These are phyloP conservation scores for Orthochromis malagaraziensis DNA, from an alignment of 2,113 vertebrate genomes.

Conservation along the genomic window DNA sequence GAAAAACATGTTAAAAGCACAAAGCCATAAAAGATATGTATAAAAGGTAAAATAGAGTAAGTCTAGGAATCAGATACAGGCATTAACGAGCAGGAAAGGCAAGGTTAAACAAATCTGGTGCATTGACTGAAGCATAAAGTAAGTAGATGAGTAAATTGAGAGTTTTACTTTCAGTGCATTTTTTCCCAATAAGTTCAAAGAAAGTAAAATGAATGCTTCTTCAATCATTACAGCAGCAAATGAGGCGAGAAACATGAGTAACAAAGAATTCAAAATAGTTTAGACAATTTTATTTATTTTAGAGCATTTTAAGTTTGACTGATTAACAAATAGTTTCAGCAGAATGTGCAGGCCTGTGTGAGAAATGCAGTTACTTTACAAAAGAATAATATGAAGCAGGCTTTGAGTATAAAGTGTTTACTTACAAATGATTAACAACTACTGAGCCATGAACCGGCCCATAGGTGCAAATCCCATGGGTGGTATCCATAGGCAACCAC, in stretches of 20 bases:
- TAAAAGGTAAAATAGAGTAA: neutral
- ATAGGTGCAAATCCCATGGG: neutral
- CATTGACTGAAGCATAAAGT: neutral
- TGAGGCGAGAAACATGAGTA: neutral
- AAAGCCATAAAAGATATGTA: neutral
- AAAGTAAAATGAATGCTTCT: neutral
- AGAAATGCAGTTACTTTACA: neutral
- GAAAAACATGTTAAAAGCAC: neutral
- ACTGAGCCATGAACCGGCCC: neutral
- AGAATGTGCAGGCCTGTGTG: neutral
- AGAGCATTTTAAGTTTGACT: neutral
- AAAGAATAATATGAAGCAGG: neutral
- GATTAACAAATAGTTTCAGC: neutral
- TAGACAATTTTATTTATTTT: neutral
- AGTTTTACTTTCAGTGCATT: neutral
- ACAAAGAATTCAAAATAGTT: neutral
- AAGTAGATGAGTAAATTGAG: neutral
- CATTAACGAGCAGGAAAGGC: neutral
- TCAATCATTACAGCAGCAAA: neutral
- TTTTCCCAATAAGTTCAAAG: neutral
- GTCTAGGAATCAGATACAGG: neutral
- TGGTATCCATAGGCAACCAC: neutral
- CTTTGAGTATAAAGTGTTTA: neutral
- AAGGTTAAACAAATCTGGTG: neutral
- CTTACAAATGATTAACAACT: neutral